A percentile compares a stretch with the other conserved stretches of the same genome.
Evolutionary conservation across 2,113 vertebrate species (phyloP).

Genomic region (Pseudolaguvia tuberculata): DNA sequence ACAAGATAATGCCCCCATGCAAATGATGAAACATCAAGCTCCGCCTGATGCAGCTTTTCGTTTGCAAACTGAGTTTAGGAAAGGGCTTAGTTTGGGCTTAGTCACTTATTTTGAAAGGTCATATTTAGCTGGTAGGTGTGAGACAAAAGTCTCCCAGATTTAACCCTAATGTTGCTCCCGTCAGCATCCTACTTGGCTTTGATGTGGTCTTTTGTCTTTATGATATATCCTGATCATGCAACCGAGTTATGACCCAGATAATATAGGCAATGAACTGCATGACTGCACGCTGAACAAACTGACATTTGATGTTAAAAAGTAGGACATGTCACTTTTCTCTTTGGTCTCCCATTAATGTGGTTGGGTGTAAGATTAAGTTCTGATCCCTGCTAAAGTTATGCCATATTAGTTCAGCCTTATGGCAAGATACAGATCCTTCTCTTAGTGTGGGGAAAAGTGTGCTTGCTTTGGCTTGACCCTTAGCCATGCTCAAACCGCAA

Average conservation of each 20-base stretch:
- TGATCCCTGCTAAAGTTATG: slow-evolving; percentile 66
- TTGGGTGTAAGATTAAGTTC: slow-evolving; percentile 58
- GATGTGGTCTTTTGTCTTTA: slow-evolving; percentile 31
- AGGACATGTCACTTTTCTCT: slow-evolving; percentile 52
- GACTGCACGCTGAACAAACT: slow-evolving; percentile 59
- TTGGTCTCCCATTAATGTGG: slow-evolving; percentile 65
- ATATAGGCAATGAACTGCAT: slow-evolving; percentile 51
- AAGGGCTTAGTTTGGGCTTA: slow-evolving; percentile 30
- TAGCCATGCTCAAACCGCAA: slow-evolving; percentile 61
- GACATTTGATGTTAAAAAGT: slow-evolving; percentile 57
- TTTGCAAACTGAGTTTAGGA: not conserved
- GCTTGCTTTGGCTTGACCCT: slow-evolving; percentile 49
- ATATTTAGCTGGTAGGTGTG: slow-evolving; percentile 13
- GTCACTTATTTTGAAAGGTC: slow-evolving; percentile 18
- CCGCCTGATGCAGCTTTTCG: slow-evolving; percentile 8
- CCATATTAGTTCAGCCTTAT: slow-evolving; percentile 66
- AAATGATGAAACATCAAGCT: slow-evolving; percentile 58
- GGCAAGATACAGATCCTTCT: slow-evolving; percentile 48
- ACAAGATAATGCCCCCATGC: slow-evolving; percentile 55
- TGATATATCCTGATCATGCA: slow-evolving; percentile 50
- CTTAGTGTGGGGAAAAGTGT: slow-evolving; percentile 38
- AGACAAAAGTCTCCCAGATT: slow-evolving; percentile 18
- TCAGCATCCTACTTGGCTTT: not conserved
- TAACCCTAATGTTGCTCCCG: slow-evolving; percentile 8
- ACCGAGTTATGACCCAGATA: slow-evolving; percentile 51